Conservation (phyloP, 2,113 vertebrate species). For the Carlito syrichta region DNA sequence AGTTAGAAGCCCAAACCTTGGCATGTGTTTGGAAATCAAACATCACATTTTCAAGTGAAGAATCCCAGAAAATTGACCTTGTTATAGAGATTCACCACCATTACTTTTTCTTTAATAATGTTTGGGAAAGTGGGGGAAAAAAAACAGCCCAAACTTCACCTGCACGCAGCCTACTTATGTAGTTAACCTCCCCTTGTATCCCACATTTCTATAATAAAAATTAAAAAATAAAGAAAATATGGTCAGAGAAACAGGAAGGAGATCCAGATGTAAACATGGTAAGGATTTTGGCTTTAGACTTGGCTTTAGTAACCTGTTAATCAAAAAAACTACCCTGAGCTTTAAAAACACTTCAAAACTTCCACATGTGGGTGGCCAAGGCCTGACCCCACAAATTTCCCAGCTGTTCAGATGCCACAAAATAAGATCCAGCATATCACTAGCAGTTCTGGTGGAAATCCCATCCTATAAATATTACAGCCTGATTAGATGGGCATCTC, state of each 20-base stretch:
- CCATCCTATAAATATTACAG: not conserved
- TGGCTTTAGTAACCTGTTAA: not conserved
- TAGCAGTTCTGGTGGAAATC: not conserved
- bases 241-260: not conserved
- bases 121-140: too few species aligned
- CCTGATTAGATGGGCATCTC: not conserved
- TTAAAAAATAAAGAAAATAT: too few species aligned
- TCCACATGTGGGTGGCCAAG: not conserved
- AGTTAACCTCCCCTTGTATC: too few species aligned
- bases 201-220: too few species aligned
- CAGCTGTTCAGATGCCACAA: not conserved
- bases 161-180: too few species aligned
- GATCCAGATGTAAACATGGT: fast-evolving
- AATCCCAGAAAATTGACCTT: too few species aligned
- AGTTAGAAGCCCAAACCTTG: too few species aligned
- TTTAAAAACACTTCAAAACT: not conserved
- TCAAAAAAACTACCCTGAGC: not conserved
- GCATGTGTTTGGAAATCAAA: too few species aligned
- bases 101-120: too few species aligned
- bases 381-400: not conserved
- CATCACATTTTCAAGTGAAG: too few species aligned
- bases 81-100: too few species aligned
- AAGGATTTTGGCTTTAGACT: not conserved
- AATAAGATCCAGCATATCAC: not conserved
- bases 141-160: too few species aligned